Evolutionary conservation across 2,113 vertebrate species (phyloP).

Genomic region (Pampusana beccarii): DNA sequence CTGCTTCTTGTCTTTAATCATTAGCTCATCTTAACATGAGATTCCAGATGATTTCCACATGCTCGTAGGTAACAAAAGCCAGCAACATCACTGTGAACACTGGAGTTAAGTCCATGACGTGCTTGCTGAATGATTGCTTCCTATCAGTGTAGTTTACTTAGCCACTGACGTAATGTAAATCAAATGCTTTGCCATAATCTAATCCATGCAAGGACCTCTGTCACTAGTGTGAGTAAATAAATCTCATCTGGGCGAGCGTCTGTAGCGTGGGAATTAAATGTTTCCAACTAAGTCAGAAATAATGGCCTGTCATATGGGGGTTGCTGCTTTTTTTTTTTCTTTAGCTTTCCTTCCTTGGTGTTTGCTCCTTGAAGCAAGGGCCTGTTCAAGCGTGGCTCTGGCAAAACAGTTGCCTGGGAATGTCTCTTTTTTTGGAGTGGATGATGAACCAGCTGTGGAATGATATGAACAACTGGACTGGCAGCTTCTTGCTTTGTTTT

Average conservation of each 20-base stretch:
- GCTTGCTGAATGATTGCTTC: neutral
- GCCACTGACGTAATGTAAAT: neutral
- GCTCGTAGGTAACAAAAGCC: neutral
- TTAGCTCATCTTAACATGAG: neutral
- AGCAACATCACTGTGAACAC: neutral
- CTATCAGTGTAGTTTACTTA: neutral
- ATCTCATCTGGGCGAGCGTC: neutral
- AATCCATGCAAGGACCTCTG: neutral
- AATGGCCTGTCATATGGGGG: neutral
- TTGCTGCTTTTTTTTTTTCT: neutral
- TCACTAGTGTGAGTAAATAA: neutral
- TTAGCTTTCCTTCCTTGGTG: neutral
- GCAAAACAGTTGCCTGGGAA: neutral
- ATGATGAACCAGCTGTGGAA: neutral
- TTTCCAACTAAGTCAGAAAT: constrained; percentile 13
- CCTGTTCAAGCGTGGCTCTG: neutral
- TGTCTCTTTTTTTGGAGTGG: neutral
- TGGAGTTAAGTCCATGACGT: neutral
- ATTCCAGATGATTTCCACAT: neutral
- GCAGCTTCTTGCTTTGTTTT: neutral
- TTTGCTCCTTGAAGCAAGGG: neutral
- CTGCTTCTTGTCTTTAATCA: neutral
- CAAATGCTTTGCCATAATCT: neutral
- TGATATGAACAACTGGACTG: neutral
- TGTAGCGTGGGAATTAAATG: neutral